phyloP scores from a whole-genome alignment of 2,797 vertebrate species.

The Astyanax mexicanus region DNA sequence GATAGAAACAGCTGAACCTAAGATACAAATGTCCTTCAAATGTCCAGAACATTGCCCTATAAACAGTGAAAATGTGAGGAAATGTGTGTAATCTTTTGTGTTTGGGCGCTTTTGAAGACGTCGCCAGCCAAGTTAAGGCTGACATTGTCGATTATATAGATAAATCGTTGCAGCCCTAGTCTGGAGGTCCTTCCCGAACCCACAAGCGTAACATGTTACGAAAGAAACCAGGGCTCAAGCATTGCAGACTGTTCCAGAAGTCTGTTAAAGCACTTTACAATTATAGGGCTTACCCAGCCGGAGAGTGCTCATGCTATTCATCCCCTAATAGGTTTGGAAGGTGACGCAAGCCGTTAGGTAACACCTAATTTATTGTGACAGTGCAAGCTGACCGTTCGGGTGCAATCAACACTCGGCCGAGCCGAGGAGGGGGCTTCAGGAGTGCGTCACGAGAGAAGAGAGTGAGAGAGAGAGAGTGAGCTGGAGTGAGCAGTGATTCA shows the following conservation, averaged over 20 bases:
- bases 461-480: slow-evolving; percentile 7
- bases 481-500: neutral
- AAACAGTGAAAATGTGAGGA: too few species aligned
- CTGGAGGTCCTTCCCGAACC: slow-evolving; percentile 39
- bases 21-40: too few species aligned
- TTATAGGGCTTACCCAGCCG: slow-evolving; percentile 4
- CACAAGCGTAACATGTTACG: neutral
- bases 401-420: slow-evolving; percentile 52
- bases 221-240: neutral
- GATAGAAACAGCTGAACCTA: too few species aligned
- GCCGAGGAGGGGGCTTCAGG: neutral
- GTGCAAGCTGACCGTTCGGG: slow-evolving; percentile 53
- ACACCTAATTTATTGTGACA: slow-evolving; percentile 61
- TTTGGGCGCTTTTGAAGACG: too few species aligned
- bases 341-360: slow-evolving; percentile 71
- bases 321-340: slow-evolving; percentile 56
- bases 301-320: slow-evolving; percentile 39
- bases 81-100: too few species aligned
- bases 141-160: too few species aligned
- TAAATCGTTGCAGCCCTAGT: too few species aligned
- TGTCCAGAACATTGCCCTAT: too few species aligned
- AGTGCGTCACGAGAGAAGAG: neutral
- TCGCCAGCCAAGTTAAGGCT: too few species aligned
- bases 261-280: neutral
- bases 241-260: neutral